Evolutionary conservation across 2,113 vertebrate genomes (phyloP).

Genomic region (Electrona antarctica): DNA sequence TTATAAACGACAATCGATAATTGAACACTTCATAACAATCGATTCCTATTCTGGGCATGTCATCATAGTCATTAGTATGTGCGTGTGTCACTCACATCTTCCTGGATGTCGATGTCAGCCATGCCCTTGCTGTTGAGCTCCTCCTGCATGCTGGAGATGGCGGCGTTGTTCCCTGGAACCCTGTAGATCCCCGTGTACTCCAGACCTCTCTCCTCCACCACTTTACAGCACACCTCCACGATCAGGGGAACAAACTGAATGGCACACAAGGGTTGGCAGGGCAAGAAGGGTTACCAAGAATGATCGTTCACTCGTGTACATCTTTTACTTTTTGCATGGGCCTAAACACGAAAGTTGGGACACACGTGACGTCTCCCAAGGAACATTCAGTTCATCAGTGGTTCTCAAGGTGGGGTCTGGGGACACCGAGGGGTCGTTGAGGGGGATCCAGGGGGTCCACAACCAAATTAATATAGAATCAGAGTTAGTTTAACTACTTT

Average conservation of each 20-base stretch:
- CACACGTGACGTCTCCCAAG: no score
- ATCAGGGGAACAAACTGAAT: constrained; percentile 94
- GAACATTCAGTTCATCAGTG: no score
- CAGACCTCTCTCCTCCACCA: constrained; percentile 96
- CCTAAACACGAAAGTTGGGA: neutral
- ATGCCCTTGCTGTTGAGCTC: constrained; percentile 95
- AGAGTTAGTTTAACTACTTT: no score
- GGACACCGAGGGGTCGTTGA: no score
- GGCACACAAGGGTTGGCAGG: constrained; percentile 22
- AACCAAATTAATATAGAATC: no score
- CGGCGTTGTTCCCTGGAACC: constrained; percentile 96
- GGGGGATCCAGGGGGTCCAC: no score
- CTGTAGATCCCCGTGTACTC: constrained; percentile 98
- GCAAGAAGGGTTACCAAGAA: neutral
- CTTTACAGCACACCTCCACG: constrained; percentile 96
- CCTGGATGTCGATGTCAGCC: constrained; percentile 91
- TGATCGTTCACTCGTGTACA: neutral
- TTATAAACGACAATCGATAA: no score
- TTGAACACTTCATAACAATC: no score
- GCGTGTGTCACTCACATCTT: constrained; percentile 74
- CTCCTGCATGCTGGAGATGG: constrained; percentile 98
- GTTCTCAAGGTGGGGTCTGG: no score
- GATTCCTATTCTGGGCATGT: no score
- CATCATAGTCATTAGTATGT: neutral
- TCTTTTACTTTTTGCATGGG: no score